Evolutionary conservation across 1,140 invertebrate species (phyloP), one percentile per base, ranked within the genome.

Genomic region (Drosophila jambulina): DNA sequence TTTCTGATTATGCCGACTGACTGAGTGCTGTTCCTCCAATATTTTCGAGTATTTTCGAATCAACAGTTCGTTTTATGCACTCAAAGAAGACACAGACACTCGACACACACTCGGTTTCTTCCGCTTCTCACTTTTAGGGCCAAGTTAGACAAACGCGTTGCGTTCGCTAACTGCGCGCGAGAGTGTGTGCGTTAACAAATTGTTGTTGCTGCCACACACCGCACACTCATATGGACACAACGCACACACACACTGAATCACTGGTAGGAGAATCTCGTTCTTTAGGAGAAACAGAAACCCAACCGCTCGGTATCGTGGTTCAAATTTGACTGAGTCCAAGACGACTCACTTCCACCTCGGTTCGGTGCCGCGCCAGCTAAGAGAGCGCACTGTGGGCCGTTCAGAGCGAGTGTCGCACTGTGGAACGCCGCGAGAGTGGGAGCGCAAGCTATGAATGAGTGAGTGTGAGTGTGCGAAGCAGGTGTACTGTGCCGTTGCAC

Each of bases 271-370:
- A 68, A 51, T 72, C 68, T 59, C 60, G 38, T 61, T 68, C 42
- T 75, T 80, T 78, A 84, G 74, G 61, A 79, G 71, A 72, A 58
- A 82, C 82, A 80, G 51, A 56, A 38, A 38, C 59, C 81, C 81
- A 90, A 91, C 91, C 91, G 91, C 90, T 91, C 91, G 91, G 91
- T 87, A 87, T 84, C 86, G 91, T 80, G 74, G 91, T 84, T 91
- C 82, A 91, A 91, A 92, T 80, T 82, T 78, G 91, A 92, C 80
- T 92, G 87, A 91, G 76, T 62, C 40, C 59, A 68, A 79, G 48
- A 67, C 27, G 45, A 54, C 36, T 75, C 57, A 53, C 34, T 61
- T 68, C 60, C 57, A 53, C 23, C 60, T 65, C 67, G 75, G 74
- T 78, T 75, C 75, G 51, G 53, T 12, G 19, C 27, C 49, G 48